These are phyloP conservation scores for Gnathonemus longibarbis DNA, from an alignment of 2,113 vertebrate species.

Conservation along the genomic window DNA sequence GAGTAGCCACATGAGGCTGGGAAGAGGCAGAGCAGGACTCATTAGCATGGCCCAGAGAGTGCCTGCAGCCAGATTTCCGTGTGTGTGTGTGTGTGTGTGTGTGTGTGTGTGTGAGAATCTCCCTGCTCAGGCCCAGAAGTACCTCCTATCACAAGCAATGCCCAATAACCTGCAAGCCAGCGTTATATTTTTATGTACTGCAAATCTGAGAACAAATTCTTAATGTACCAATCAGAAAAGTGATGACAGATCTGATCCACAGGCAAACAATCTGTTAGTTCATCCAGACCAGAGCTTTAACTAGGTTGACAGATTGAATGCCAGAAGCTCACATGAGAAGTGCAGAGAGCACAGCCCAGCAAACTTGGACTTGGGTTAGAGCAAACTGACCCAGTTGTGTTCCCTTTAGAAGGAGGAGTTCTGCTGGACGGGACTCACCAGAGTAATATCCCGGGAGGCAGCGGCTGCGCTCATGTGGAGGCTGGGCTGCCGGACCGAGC, in stretches of 20 bases:
- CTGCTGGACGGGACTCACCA: constrained; percentile 48
- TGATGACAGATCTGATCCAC: neutral
- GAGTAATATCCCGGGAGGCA: constrained; percentile 70
- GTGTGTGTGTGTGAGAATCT: neutral
- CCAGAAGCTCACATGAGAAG: neutral
- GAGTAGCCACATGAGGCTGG: constrained; percentile 34
- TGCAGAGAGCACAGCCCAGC: neutral
- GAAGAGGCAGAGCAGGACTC: constrained; percentile 24
- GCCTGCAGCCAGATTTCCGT: constrained; percentile 14
- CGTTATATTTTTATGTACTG: neutral
- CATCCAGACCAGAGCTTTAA: neutral
- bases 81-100: neutral
- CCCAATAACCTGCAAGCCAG: neutral
- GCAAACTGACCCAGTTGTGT: neutral
- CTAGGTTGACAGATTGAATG: neutral
- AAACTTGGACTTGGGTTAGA: neutral
- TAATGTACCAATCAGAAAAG: neutral
- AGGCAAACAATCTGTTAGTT: neutral
- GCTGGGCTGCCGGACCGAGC: constrained; percentile 70
- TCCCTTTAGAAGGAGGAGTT: neutral
- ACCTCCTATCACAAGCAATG: neutral
- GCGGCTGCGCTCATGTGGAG: constrained; percentile 74
- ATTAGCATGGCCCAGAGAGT: constrained; percentile 30
- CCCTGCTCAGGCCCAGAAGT: neutral
- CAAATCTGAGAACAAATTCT: neutral